Base-by-base conservation (phyloP, 2,888 invertebrate species). In the Fabriciana adippe region DNA sequence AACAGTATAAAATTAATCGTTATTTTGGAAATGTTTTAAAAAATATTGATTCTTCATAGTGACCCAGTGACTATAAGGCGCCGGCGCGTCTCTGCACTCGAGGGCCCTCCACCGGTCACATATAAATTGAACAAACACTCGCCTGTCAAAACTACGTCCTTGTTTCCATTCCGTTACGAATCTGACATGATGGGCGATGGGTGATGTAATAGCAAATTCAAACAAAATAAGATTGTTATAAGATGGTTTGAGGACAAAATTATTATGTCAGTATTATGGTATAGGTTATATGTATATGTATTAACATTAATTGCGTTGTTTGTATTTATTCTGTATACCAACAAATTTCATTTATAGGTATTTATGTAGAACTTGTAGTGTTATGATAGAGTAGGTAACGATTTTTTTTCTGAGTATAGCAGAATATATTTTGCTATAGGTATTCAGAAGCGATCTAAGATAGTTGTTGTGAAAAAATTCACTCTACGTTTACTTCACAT, bases 41-140 rank as follows among this genome's bases (percentile, higher is more conserved):
- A 71, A 69, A 72, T 70, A 72, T 73, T 73, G 70, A 71, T 69
- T 72, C 66, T 65, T 70, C 66, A 74, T 69, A 66, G 67, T 72
- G 69, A 68, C 69, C 71, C 68, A 66, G 47, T 68, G 62, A 64
- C 45, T 55, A 55, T 75, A 71, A 74, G 86, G 87, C 85, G 87
- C 87, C 88, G 81, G 79, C 79, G 78, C 80, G 87, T 86, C 88
- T 86, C 79, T 73, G 66, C 67, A 69, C 70, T 81, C 66, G 66
- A 86, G 83, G 72, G 79, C 76, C 67, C 85, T 85, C 76, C 59
- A 60, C 48, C 60, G 59, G 54, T 66, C 78, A 79, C 78, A 79
- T 78, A 79, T 76, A 80, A 81, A 82, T 84, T 83, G 83, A 81
- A 83, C 80, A 84, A 87, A 87, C 86, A 88, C 86, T 87, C 67